These are phyloP conservation scores for Cyclargus thomasi DNA, from an alignment of 1,140 invertebrate genomes.

Conservation along the genomic window DNA sequence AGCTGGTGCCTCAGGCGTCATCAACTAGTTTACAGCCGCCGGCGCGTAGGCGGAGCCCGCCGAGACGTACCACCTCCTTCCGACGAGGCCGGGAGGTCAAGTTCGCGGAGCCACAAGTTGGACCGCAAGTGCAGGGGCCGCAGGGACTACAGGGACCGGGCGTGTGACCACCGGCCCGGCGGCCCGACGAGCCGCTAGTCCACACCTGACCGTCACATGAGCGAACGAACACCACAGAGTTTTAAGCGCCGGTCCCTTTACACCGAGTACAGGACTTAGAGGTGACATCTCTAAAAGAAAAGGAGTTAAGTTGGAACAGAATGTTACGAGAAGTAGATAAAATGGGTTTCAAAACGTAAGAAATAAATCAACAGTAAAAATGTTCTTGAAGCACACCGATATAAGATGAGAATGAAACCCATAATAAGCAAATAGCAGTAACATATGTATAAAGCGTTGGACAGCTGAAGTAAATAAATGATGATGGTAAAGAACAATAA, in stretches of 20 bases:
- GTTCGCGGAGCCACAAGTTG: conserved; percentile 64
- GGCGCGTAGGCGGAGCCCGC: conserved; percentile 42
- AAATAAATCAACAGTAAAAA: too few species aligned
- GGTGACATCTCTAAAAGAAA: too few species aligned
- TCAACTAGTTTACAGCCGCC: conserved; percentile 56
- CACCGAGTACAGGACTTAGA: too few species aligned
- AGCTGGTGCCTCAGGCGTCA: conserved; percentile 60
- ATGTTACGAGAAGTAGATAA: too few species aligned
- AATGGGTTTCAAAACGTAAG: too few species aligned
- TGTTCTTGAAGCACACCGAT: too few species aligned
- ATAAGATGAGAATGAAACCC: too few species aligned
- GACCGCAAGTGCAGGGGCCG: conserved; percentile 23
- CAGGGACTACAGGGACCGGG: conserved; percentile 25
- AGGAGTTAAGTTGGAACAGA: too few species aligned
- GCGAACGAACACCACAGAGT: conserved; percentile 15
- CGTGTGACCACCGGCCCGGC: conserved; percentile 60
- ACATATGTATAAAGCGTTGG: too few species aligned
- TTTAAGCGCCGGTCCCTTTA: neutral
- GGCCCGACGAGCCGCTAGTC: conserved; percentile 63
- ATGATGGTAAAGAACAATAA: neutral
- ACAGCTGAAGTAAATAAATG: neutral
- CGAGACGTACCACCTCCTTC: conserved; percentile 55
- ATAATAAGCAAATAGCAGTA: too few species aligned
- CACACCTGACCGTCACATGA: conserved; percentile 9
- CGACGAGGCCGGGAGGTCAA: conserved; percentile 73